These are phyloP conservation scores for Coregonus clupeaformis DNA, from an alignment of 2,113 vertebrate species.

Conservation along the genomic window DNA sequence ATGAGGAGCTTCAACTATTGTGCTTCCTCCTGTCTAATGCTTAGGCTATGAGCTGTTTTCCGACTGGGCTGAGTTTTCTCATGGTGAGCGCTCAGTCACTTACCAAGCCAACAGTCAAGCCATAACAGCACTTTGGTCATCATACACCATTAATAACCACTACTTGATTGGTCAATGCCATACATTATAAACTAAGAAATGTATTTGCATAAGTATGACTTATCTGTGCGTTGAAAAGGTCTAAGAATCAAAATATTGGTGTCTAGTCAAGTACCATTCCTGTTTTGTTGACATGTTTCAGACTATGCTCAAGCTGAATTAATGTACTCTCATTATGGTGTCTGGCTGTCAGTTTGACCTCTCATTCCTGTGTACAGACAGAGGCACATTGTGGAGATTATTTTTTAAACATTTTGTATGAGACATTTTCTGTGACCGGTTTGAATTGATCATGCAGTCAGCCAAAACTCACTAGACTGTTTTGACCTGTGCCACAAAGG, in stretches of 20 bases:
- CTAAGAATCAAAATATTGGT: not conserved
- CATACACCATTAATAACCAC: constrained; percentile 28
- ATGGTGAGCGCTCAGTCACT: constrained; percentile 45
- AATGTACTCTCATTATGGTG: constrained; percentile 4
- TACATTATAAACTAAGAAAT: constrained; percentile 3
- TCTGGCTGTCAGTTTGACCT: constrained; percentile 42
- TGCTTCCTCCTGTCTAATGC: not conserved
- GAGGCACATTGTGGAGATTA: constrained; percentile 24
- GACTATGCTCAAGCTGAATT: constrained; percentile 11
- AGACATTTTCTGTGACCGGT: constrained; percentile 38
- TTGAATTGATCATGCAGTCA: constrained; percentile 15
- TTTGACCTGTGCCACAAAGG: not conserved
- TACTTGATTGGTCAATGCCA: constrained; percentile 18
- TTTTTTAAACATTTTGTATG: constrained; percentile 20
- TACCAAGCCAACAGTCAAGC: constrained; percentile 36
- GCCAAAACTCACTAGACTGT: too few species aligned
- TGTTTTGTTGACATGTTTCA: too few species aligned
- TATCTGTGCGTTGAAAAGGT: not conserved
- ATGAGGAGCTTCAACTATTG: constrained; percentile 41
- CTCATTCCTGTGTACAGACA: constrained; percentile 6
- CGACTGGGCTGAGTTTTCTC: constrained; percentile 48
- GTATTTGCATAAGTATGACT: not conserved
- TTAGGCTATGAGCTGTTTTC: constrained; percentile 8
- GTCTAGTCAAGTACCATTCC: not conserved
- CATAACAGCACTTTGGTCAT: constrained; percentile 38